Evolutionary conservation across 1,140 invertebrate species (phyloP), one percentile per base, ranked within the genome.

Genomic region (Pygmarrhopalites habei): DNA sequence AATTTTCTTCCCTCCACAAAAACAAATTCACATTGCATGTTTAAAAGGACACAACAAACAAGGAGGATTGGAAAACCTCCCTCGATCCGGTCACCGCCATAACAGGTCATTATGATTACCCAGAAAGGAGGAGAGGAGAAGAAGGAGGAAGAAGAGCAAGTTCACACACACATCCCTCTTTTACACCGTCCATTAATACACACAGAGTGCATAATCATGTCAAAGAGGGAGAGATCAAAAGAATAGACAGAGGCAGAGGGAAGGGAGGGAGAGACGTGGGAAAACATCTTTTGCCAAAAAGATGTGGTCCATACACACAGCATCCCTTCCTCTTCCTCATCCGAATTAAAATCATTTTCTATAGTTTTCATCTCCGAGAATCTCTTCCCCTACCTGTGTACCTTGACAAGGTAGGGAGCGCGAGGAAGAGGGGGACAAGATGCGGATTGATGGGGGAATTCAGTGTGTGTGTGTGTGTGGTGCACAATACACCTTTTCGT

Each of bases 261-360:
- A 47, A 47, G 19, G 44, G 44, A 47, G 44, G n/a, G 23, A 25
- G 44, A 47, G 47, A 65, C 63, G 63, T 65, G 63, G 63, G 63
- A 65, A 65, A 65, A 65, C 63, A 65, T 60, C 63, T 65, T 65
- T 55, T 29, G 58, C 58, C 17, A 49, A 60, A 17, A 55, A 28
- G 49, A 52, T 26, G 30, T 59, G 21, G 53, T 47, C 35, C 44
- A 49, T 7, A 28, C 30, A 10, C 21, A 26, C 49, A 52, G 30
- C 51, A 52, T 52, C 59, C 58, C 35, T 61, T 58, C 47, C 59
- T 58, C 43, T 58, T 58, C 39, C 39, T 58, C 59, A 41, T 61
- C 59, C 59, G 59, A 53, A 61, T 61, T 32, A 52, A 43, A 43
- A 61, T 53, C 47, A 61, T 10, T 26, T 7, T 29, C 25, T n/a